These are phyloP conservation scores for Elgaria multicarinata DNA, from an alignment of 2,113 vertebrate genomes.

Conservation along the genomic window DNA sequence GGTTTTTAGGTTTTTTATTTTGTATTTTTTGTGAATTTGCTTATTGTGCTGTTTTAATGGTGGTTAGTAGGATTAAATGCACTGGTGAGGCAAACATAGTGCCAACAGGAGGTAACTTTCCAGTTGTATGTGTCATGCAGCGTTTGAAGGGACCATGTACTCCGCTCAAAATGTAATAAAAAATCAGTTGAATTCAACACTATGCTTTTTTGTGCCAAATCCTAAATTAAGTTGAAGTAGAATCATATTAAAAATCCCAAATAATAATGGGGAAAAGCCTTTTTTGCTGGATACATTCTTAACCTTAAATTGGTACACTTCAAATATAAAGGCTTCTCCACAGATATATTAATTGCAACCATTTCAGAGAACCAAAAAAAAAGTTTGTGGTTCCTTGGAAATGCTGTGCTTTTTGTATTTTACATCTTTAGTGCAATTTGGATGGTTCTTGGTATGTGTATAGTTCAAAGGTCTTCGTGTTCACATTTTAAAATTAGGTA, in stretches of 20 bases:
- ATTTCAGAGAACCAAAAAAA: conserved; percentile 45
- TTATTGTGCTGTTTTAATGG: conserved; percentile 84
- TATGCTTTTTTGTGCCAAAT: conserved; percentile 80
- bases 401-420: conserved; percentile 82
- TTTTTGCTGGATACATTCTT: conserved; percentile 60
- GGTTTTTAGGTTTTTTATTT: conserved; percentile 80
- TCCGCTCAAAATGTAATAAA: conserved; percentile 71
- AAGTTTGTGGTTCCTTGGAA: conserved; percentile 86
- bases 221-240: conserved; percentile 65
- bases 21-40: conserved; percentile 84
- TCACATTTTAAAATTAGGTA: conserved; percentile 83
- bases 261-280: conserved; percentile 57
- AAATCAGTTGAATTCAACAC: conserved; percentile 62
- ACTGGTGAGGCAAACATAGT: conserved; percentile 80
- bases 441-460: conserved; percentile 83
- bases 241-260: conserved; percentile 54
- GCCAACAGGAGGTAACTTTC: conserved; percentile 83
- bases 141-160: conserved; percentile 85
- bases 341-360: conserved; percentile 60
- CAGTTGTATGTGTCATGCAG: conserved; percentile 85
- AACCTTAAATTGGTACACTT: conserved; percentile 63
- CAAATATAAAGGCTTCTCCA: conserved; percentile 57
- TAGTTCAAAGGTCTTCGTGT: conserved; percentile 87
- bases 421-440: conserved; percentile 85
- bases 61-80: conserved; percentile 82